phyloP scores from a whole-genome alignment of 2,797 vertebrate genomes.

The Erpetoichthys calabaricus region DNA sequence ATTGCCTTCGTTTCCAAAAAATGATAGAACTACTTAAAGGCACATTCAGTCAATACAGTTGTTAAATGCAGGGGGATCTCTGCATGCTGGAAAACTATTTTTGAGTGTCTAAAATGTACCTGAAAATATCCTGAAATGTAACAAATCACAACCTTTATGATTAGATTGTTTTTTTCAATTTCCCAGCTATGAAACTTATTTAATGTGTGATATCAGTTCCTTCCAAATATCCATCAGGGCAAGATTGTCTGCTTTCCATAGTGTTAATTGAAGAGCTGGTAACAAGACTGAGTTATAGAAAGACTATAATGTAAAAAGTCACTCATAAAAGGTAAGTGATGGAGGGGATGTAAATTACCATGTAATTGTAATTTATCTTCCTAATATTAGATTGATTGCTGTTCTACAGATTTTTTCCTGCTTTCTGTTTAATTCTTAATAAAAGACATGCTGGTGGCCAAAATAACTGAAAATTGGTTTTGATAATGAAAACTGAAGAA shows the following conservation, averaged over 20 bases:
- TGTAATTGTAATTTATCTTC: constrained; percentile 8
- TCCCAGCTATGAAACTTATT: constrained; percentile 42
- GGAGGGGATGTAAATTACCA: constrained; percentile 8
- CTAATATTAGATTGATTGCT: no score
- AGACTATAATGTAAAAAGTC: constrained; percentile 27
- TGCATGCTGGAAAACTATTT: constrained; percentile 23
- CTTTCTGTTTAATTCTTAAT: no score
- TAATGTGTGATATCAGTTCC: constrained; percentile 33
- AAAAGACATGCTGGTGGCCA: no score
- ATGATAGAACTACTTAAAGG: constrained; percentile 15
- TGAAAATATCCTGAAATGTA: constrained; percentile 45
- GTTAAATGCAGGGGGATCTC: constrained; percentile 38
- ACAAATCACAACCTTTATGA: constrained; percentile 44
- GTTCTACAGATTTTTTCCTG: no score
- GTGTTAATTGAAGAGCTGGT: constrained; percentile 23
- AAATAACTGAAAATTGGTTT: no score
- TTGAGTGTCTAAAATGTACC: constrained; percentile 32
- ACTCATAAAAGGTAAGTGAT: background rate
- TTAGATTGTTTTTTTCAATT: constrained; percentile 50
- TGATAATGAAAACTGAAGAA: no score
- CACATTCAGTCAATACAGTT: constrained; percentile 25
- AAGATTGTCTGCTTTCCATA: constrained; percentile 34
- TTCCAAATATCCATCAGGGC: constrained; percentile 29
- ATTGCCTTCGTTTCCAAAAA: no score
- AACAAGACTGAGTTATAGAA: constrained; percentile 16